phyloP scores from a whole-genome alignment of 1,140 invertebrate genomes.

The Apis cerana region DNA sequence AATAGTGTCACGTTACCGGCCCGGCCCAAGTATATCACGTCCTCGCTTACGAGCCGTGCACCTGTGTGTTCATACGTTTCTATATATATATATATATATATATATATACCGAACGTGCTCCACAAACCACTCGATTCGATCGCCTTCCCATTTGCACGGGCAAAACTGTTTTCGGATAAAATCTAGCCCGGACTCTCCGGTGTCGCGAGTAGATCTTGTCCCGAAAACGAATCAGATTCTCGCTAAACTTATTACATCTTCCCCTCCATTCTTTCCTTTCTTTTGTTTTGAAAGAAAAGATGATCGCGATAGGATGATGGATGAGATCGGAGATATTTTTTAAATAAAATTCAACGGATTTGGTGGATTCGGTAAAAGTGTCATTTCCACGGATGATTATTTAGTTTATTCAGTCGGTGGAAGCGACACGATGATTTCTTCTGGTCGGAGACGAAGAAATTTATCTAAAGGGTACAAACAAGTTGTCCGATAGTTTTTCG shows the following conservation, averaged over 20 bases:
- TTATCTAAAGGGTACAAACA: too few relatives aligned
- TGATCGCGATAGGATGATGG: too few relatives aligned
- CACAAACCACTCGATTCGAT: slow-evolving; percentile 17
- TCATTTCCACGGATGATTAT: too few relatives aligned
- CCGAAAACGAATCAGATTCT: neutral
- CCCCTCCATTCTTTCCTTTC: too few relatives aligned
- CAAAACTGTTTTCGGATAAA: slow-evolving; percentile 36
- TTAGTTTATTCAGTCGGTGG: too few relatives aligned
- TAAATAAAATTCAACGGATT: too few relatives aligned
- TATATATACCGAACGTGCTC: neutral
- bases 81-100: neutral
- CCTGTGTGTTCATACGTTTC: slow-evolving; percentile 27
- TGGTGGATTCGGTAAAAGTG: too few relatives aligned
- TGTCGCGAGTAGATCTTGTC: neutral
- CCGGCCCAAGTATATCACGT: slow-evolving; percentile 35
- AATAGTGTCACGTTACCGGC: slow-evolving; percentile 40
- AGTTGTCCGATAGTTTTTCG: too few relatives aligned
- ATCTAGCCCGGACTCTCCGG: slow-evolving; percentile 5
- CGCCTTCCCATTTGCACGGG: slow-evolving; percentile 28
- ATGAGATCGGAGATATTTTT: neutral
- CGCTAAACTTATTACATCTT: neutral
- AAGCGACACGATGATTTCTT: too few relatives aligned
- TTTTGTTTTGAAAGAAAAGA: neutral
- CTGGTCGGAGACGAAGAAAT: too few relatives aligned
- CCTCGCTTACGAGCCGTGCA: slow-evolving; percentile 23